Evolutionary conservation across 92 coral and sea anemone species (phyloP), one percentile per base, ranked within the genome.

Genomic region (Galaxea fascicularis): DNA sequence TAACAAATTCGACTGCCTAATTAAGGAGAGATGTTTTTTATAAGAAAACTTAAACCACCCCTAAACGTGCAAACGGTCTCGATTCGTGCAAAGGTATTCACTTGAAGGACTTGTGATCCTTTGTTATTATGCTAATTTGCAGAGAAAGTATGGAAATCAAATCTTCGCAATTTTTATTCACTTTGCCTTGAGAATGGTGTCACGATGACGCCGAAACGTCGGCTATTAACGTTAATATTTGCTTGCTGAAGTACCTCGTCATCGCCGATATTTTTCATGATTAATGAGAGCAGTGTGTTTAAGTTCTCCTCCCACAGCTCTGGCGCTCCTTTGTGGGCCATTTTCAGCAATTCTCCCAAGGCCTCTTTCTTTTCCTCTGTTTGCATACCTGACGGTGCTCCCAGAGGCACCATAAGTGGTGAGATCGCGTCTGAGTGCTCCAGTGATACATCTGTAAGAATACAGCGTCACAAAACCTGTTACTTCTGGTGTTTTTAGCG

Each of bases 231-330:
- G n/a, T n/a, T n/a, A n/a, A n/a, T n/a, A n/a, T n/a, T n/a, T n/a
- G n/a, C n/a, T n/a, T n/a, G n/a, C n/a, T n/a, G n/a, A n/a, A 35
- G 41, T 52, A 96, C 98, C 98, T 96, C 98, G 5, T 91, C 96
- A 87, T 96, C 98, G 66, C 92, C 92, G 27, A 96, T 84, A 10
- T 88, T 92, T 89, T 91, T 95, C 77, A 94, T 84, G 49, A 96
- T 86, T 20, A 97, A 87, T 69, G 81, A 85, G 58, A 92, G 87
- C 45, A 96, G 86, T 24, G 84, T 90, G 53, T 80, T 90, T 44
- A 90, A 81, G 44, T 89, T 81, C 30, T 93, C 90, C 64, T 91
- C 95, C 98, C 98, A 96, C 27, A 96, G 74, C 27, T 91, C 90
- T 15, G 98, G 92, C 15, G 94, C 74, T 30, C 92, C 93, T 72